These are phyloP conservation scores for Leptogaster cylindrica DNA, from an alignment of 2,888 invertebrate species.

Conservation along the genomic window DNA sequence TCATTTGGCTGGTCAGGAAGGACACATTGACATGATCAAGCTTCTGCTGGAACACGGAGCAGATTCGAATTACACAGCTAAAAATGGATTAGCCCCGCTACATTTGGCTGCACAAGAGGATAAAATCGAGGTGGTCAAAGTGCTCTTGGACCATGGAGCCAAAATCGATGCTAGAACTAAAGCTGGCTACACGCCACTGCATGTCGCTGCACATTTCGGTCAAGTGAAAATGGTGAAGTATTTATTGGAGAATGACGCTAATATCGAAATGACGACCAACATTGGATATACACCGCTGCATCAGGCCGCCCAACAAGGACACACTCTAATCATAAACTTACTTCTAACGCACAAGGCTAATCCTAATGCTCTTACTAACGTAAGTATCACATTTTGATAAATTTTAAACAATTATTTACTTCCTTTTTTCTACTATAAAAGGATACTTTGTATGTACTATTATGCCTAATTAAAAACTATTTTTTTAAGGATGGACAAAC, in stretches of 20 bases:
- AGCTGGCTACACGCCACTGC: conserved; percentile 93
- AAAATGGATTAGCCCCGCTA: conserved; percentile 84
- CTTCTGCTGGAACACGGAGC: conserved; percentile 90
- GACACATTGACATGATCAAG: conserved; percentile 93
- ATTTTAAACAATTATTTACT: no score
- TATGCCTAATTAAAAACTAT: neutral
- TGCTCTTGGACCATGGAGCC: conserved; percentile 80
- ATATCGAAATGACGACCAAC: conserved; percentile 79
- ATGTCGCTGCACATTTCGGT: conserved; percentile 97
- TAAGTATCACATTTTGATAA: conserved; percentile 69
- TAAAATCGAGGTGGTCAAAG: conserved; percentile 81
- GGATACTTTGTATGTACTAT: no score
- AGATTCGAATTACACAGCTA: conserved; percentile 83
- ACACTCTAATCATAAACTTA: conserved; percentile 91
- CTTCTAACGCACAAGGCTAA: conserved; percentile 91
- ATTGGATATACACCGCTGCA: conserved; percentile 94
- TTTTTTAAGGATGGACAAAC: conserved; percentile 88
- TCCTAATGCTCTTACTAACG: conserved; percentile 93
- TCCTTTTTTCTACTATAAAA: no score
- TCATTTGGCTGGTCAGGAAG: conserved; percentile 93
- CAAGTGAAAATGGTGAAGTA: conserved; percentile 90
- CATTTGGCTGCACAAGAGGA: conserved; percentile 97
- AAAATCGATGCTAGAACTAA: conserved; percentile 75
- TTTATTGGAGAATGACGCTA: conserved; percentile 86
- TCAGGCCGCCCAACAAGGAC: conserved; percentile 98